Percentiles rank a stretch among this genome's conserved stretches.
These are phyloP conservation scores for Drosophila bocqueti DNA, from an alignment of 1,140 invertebrate genomes.

Conservation along the genomic window DNA sequence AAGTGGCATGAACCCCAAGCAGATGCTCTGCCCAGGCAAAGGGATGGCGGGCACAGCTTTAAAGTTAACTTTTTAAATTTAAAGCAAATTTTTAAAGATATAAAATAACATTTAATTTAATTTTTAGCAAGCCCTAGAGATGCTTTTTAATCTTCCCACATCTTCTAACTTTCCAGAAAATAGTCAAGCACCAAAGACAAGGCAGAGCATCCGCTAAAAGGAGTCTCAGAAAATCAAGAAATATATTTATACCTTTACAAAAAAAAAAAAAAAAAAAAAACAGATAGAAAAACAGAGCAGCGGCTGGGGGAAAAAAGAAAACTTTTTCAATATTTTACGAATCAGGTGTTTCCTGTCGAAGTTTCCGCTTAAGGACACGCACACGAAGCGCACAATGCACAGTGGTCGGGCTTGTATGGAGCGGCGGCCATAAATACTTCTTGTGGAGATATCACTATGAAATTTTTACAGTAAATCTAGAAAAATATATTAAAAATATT, in stretches of 20 bases:
- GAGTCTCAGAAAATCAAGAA: slow-evolving; percentile 15
- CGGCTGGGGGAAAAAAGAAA: slow-evolving; percentile 35
- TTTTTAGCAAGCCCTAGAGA: too few species aligned
- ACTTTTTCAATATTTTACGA: slow-evolving; percentile 84
- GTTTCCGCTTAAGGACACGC: slow-evolving; percentile 81
- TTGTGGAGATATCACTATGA: too few species aligned
- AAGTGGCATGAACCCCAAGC: slow-evolving; percentile 26
- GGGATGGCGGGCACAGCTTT: not conserved
- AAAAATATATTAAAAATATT: too few species aligned
- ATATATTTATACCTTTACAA: not conserved
- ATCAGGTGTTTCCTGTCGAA: slow-evolving; percentile 84
- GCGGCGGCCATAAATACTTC: too few species aligned
- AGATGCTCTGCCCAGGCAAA: slow-evolving; percentile 54
- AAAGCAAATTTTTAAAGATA: not conserved
- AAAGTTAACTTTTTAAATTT: not conserved
- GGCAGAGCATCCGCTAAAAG: slow-evolving; percentile 28
- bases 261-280: not conserved
- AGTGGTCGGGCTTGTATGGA: too few species aligned
- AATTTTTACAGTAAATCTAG: too few species aligned
- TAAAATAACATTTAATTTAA: not conserved
- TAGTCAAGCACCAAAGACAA: not conserved
- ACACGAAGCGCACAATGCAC: slow-evolving; percentile 46
- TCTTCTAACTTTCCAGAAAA: not conserved
- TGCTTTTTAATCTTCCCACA: too few species aligned
- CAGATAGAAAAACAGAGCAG: slow-evolving; percentile 1